Evolutionary conservation across 2,113 vertebrate species (phyloP).

Genomic region (Ancistrus triradiatus): DNA sequence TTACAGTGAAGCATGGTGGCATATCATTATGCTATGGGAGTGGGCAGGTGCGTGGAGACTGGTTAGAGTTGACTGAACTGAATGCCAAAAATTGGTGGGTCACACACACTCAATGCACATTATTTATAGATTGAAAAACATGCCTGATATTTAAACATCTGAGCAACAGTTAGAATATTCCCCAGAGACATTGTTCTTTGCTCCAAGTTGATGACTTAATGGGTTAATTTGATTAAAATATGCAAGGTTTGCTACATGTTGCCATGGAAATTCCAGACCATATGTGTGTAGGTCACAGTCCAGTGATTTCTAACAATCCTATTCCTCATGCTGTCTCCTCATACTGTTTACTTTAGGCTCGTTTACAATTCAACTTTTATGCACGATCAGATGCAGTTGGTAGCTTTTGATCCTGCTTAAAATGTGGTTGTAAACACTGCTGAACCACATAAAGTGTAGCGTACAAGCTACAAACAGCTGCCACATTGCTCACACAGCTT

Average conservation of each 20-base stretch:
- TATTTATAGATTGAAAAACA: neutral
- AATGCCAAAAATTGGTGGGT: too few species aligned
- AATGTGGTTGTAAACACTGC: conserved; percentile 16
- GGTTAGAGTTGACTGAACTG: too few species aligned
- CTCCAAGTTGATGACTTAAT: conserved; percentile 3
- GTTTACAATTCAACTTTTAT: conserved; percentile 28
- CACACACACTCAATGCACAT: too few species aligned
- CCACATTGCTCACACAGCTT: neutral
- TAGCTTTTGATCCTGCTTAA: conserved; percentile 24
- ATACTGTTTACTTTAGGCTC: conserved; percentile 20
- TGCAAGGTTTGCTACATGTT: conserved; percentile 21
- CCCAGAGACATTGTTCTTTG: conserved; percentile 16
- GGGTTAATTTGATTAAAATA: conserved; percentile 28
- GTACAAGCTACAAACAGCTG: neutral
- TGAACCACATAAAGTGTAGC: conserved; percentile 3
- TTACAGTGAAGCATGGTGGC: too few species aligned
- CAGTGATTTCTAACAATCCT: conserved; percentile 21
- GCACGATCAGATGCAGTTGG: conserved; percentile 8
- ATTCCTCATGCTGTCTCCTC: neutral
- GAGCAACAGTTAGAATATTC: conserved; percentile 4
- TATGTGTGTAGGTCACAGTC: conserved; percentile 8
- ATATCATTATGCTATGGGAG: too few species aligned
- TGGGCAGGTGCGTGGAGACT: too few species aligned
- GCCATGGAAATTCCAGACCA: conserved; percentile 11
- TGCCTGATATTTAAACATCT: neutral